These are phyloP conservation scores for Glossophaga mutica DNA, from an alignment of 2,797 vertebrate species.

Conservation along the genomic window DNA sequence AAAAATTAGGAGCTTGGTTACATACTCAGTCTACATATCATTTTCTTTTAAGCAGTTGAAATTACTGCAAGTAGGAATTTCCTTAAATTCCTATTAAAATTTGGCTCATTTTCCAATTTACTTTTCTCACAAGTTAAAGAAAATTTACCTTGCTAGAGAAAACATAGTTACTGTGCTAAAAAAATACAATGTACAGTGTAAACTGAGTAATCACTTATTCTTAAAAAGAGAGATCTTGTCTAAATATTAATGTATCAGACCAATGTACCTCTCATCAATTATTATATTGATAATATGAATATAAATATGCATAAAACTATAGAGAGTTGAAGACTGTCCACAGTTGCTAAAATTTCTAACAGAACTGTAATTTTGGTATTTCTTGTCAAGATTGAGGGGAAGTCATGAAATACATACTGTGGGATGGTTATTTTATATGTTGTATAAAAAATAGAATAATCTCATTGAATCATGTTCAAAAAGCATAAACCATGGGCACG, in stretches of 20 bases:
- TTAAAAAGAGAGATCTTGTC: neutral
- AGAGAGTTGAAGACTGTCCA: neutral
- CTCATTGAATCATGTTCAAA: slow-evolving; percentile 17
- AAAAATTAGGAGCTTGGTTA: slow-evolving; percentile 12
- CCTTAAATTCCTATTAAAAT: slow-evolving; percentile 30
- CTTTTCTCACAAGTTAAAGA: slow-evolving; percentile 20
- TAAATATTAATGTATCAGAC: neutral
- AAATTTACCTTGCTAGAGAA: neutral
- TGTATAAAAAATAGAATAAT: neutral
- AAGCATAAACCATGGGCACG: slow-evolving; percentile 12
- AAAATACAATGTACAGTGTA: neutral
- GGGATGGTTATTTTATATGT: neutral
- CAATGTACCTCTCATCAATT: neutral
- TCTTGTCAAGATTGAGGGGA: neutral
- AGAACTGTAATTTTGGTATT: neutral
- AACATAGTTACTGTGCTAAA: neutral
- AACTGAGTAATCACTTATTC: neutral
- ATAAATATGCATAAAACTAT: neutral
- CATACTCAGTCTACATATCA: neutral
- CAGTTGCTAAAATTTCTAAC: neutral
- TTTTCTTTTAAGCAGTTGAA: slow-evolving; percentile 30
- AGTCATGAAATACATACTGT: neutral
- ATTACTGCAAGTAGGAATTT: neutral
- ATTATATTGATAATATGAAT: slow-evolving; percentile 23
- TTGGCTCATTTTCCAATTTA: slow-evolving; percentile 34